Evolutionary conservation across 2,797 vertebrate species (phyloP).

Genomic region (Myotis daubentonii): DNA sequence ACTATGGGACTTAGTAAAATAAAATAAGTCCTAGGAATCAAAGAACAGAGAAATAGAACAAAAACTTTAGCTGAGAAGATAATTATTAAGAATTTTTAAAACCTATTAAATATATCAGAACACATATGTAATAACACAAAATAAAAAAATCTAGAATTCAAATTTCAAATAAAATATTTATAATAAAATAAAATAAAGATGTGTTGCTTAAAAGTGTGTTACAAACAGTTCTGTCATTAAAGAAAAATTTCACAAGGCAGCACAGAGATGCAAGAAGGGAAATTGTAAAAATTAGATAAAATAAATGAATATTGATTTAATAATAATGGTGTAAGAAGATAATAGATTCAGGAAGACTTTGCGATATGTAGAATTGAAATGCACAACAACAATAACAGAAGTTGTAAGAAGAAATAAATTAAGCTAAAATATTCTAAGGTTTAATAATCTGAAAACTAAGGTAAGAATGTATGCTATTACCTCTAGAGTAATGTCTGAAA

Average conservation of each 20-base stretch:
- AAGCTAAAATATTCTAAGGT: not conserved
- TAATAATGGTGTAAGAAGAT: not conserved
- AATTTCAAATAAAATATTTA: not conserved
- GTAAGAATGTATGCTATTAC: not conserved
- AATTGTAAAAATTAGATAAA: not conserved
- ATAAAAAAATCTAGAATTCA: not conserved
- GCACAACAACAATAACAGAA: not conserved
- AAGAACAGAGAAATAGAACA: not conserved
- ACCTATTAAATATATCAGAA: not conserved
- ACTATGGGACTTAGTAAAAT: not conserved
- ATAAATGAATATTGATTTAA: not conserved
- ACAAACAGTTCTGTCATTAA: not conserved
- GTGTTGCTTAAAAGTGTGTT: not conserved
- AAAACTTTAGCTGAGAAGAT: not conserved
- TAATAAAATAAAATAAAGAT: not conserved
- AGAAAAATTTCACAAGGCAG: not conserved
- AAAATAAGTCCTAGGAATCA: not conserved
- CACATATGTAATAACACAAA: not conserved
- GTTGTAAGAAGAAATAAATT: not conserved
- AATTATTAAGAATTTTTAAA: not conserved
- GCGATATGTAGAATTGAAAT: not conserved
- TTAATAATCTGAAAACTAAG: not conserved
- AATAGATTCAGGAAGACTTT: not conserved
- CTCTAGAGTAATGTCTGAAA: not conserved
- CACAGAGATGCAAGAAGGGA: not conserved